Conservation (phyloP, 2,797 vertebrate species). For the Oceanodroma leucorhoa region DNA sequence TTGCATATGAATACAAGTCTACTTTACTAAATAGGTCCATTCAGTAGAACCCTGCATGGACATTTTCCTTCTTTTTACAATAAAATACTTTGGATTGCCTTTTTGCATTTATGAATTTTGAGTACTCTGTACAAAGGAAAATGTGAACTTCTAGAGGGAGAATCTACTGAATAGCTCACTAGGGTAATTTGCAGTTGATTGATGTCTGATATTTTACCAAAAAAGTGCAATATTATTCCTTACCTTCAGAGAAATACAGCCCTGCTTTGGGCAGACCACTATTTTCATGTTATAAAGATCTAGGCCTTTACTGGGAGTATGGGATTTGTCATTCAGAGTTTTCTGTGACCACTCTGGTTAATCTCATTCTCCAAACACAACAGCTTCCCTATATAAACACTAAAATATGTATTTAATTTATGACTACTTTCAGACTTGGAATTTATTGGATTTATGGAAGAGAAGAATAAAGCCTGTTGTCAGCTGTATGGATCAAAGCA, state of each 20-base stretch:
- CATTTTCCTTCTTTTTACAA: not conserved
- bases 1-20: not conserved
- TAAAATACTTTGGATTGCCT: not conserved
- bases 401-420: slow-evolving; percentile 43
- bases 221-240: not conserved
- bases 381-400: slow-evolving; percentile 19
- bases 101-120: not conserved
- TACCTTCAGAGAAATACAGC: not conserved
- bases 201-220: not conserved
- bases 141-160: not conserved
- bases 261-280: not conserved
- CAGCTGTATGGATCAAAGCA: slow-evolving; percentile 30
- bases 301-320: not conserved
- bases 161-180: not conserved
- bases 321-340: slow-evolving; percentile 27
- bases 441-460: slow-evolving; percentile 21
- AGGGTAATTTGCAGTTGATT: not conserved
- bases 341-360: slow-evolving; percentile 39
- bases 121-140: not conserved
- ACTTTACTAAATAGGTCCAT: not conserved
- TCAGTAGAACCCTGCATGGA: not conserved
- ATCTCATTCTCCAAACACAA: slow-evolving; percentile 48
- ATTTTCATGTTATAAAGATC: not conserved
- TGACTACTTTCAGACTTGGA: slow-evolving; percentile 1
- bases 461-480: slow-evolving; percentile 4